Evolutionary conservation across 2,888 invertebrate genomes (phyloP), one percentile per base, ranked within the genome.

Genomic region (Glomeris marginata): DNA sequence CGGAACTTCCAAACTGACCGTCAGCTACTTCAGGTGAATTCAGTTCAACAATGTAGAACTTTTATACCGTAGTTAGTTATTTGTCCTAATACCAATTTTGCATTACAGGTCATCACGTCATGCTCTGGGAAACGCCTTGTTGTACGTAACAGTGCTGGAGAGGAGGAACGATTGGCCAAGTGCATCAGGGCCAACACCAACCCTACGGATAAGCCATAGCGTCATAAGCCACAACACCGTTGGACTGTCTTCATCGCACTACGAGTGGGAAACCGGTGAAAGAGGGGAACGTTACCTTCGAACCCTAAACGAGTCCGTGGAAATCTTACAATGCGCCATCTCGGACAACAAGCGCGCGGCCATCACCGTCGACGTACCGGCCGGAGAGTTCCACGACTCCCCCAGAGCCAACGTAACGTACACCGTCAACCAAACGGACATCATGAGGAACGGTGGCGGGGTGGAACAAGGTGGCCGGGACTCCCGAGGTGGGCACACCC

Each of bases 401-500:
- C 88, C 90, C 62, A 75, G 94, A 46, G 87, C 90, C 0, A 88
- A 91, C 71, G 81, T 95, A 44, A 81, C 84, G 0, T 78, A 95
- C 55, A 85, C 85, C 70, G 75, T 98, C 2, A 91, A 92, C 59
- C 78, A 79, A 57, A 83, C 83, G 46, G 71, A 82, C 52, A 83
- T 98, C 37, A 78, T 78, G 0, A 84, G 87, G 60, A 98, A 98
- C 64, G 77, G 76, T 64, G 90, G 94, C 13, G 90, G 94, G 13
- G 79, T 95, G 54, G 76, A 78, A 49, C 94, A 95, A 59, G 83
- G 86, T 60, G 88, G 91, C 41, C 70, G 90, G 61, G 92, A 98
- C 67, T 77, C 97, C 59, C 78, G 92, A 58, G 84, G 90, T 55
- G 92, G 95, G 0, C 97, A 97, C 62, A 98, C 98, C 69, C 74